A percentile compares a stretch with the other conserved stretches of the same genome.
phyloP scores from a whole-genome alignment of 2,113 vertebrate species.

The cattle (Bos taurus) region ARS-UCD2.0 NC_037343.1:18612501-18613000 shows the following conservation, averaged over 20 bases:
- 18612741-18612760: not conserved
- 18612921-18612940: not conserved
- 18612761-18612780: not conserved
- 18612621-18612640: not conserved
- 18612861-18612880: not conserved
- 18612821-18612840: not conserved
- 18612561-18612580: not conserved
- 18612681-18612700: not conserved
- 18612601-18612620: not conserved
- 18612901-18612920: not conserved
- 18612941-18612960: not conserved
- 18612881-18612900: not conserved
- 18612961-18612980: accelerated
- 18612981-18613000: not conserved
- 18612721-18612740: not conserved
- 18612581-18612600: not conserved
- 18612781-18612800: not conserved
- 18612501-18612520: not conserved
- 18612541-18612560: not conserved
- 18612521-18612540: not conserved
- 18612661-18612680: not conserved
- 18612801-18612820: not conserved
- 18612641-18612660: not conserved
- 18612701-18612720: not conserved
- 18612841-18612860: not conserved